Conservation (phyloP, 2,113 vertebrate genomes). For the Coracopsis vasa region DNA sequence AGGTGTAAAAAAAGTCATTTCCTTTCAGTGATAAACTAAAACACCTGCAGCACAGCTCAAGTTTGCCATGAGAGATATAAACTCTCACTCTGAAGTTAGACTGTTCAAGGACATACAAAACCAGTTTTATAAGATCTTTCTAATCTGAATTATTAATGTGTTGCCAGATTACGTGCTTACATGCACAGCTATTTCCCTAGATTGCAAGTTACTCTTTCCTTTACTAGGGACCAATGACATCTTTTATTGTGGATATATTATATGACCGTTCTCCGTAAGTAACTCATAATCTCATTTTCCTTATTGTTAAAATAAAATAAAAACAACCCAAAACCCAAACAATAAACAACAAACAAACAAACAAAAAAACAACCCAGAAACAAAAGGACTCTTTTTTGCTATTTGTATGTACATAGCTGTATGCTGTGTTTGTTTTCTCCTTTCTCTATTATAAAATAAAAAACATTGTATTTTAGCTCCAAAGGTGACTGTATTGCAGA, state of each 20-base stretch:
- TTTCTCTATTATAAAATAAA: neutral
- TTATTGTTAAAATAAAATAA: neutral
- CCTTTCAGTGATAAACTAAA: slow-evolving; percentile 92
- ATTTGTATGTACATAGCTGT: neutral
- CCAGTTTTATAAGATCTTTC: slow-evolving; percentile 52
- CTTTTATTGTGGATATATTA: neutral
- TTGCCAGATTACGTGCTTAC: neutral
- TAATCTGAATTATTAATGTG: neutral
- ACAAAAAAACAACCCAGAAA: neutral
- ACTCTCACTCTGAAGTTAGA: slow-evolving; percentile 51
- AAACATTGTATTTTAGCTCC: neutral
- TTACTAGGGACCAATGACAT: neutral
- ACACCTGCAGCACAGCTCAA: slow-evolving; percentile 82
- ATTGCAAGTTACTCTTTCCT: neutral
- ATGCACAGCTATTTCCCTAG: neutral
- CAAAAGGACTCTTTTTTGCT: neutral
- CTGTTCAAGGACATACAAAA: slow-evolving; percentile 18
- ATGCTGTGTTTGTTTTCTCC: neutral
- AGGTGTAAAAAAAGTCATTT: slow-evolving; percentile 99
- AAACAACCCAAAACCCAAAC: accelerated
- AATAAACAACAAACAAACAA: neutral
- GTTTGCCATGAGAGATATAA: slow-evolving; percentile 73
- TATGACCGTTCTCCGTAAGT: neutral
- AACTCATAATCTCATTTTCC: neutral
- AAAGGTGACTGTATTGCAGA: neutral